These are phyloP conservation scores for Apotomis turbidana DNA, from an alignment of 2,888 invertebrate species.

Conservation along the genomic window DNA sequence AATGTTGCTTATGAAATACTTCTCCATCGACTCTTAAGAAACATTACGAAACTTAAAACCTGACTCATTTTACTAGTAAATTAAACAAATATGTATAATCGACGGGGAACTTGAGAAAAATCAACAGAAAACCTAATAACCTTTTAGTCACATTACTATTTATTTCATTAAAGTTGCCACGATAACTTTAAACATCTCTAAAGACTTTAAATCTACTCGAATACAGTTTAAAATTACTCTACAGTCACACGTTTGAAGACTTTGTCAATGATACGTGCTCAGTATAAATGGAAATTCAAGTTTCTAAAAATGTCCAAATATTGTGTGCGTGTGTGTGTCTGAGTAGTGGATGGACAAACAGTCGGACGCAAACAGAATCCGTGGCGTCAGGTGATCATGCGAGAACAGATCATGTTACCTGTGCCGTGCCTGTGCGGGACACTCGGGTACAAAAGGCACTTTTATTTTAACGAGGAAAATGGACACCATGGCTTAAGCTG, in stretches of 20 bases:
- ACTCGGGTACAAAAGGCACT: conserved; percentile 36
- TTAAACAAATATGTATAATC: conserved; percentile 37
- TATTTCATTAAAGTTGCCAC: conserved; percentile 36
- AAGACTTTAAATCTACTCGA: conserved; percentile 43
- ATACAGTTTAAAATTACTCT: conserved; percentile 51
- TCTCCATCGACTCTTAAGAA: conserved; percentile 8
- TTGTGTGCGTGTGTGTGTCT: conserved; percentile 51
- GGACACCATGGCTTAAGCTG: no score
- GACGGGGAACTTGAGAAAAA: conserved; percentile 41
- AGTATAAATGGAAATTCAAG: conserved; percentile 72
- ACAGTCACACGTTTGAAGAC: conserved; percentile 43
- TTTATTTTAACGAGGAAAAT: no score
- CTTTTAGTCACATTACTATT: conserved; percentile 42
- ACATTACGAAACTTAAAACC: conserved; percentile 37
- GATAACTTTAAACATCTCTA: conserved; percentile 34
- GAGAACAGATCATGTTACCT: conserved; percentile 65
- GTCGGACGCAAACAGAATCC: conserved; percentile 49
- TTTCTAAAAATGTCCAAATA: conserved; percentile 76
- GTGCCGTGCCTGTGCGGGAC: conserved; percentile 45
- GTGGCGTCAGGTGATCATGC: conserved; percentile 62
- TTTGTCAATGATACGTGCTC: conserved; percentile 53
- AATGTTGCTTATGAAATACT: neutral
- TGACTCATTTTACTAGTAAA: conserved; percentile 32
- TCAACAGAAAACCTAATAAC: conserved; percentile 41
- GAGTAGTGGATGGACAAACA: conserved; percentile 56